Evolutionary conservation across 2,888 invertebrate genomes (phyloP), one percentile per base, ranked within the genome.

Genomic region (Metallyticus violacea): DNA sequence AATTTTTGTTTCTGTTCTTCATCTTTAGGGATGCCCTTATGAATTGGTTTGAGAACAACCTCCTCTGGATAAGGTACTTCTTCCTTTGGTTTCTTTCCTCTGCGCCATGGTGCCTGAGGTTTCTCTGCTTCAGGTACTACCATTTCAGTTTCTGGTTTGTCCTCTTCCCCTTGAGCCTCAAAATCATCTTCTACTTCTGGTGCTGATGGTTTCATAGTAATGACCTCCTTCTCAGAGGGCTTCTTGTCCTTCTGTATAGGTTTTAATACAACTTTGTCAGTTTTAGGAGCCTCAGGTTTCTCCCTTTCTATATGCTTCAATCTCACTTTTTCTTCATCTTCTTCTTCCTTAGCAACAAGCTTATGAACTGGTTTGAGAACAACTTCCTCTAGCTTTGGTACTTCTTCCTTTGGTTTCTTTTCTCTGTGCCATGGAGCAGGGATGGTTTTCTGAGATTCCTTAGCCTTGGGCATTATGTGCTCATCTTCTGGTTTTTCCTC

Each of bases 401-500:
- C 90, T 93, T 80, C 80, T 25, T 22, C 25, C 22, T 79, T 78
- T 7, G 30, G 79, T 62, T 80, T 78, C 15, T 27, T 30, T 5
- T 7, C 30, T 30, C 6, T 30, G 30, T 7, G 30, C 30, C 30
- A 30, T 7, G 30, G 30, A 30, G 30, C 30, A 6, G 30, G 5
- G 2, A 7, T 4, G 6, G 6, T 30, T 2, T 30, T 5, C 7
- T 30, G 30, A 30, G 6, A 7, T 7, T 30, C 7, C 7, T 30
- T 7, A 7, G 30, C 30, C 7, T 30, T 7, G 5, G 30, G 30
- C 6, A 7, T 6, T n/a, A n/a, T n/a, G n/a, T n/a, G n/a, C 30
- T 7, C 6, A 7, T 30, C 79, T 1, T 15, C 26, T 28, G 81
- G 85, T 26, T 94, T 86, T 86, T 95, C 94, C 91, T 95, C 88